phyloP scores from a whole-genome alignment of 2,888 invertebrate species.

The Xylota segnis region DNA sequence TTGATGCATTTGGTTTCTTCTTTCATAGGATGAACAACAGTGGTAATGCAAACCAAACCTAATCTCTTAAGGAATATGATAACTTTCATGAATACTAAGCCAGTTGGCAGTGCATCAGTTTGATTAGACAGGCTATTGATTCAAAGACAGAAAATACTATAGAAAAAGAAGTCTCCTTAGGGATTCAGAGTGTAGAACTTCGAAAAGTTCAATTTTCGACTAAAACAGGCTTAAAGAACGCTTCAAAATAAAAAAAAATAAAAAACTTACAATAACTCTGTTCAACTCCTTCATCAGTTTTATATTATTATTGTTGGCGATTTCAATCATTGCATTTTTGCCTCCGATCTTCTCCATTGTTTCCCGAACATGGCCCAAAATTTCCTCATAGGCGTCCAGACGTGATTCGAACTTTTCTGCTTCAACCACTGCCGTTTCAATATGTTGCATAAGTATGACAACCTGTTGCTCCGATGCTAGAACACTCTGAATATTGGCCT shows the following conservation, averaged over 20 bases:
- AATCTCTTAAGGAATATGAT: too few relatives aligned
- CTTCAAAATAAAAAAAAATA: neutral
- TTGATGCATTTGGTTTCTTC: too few relatives aligned
- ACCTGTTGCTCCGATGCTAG: slow-evolving; percentile 95
- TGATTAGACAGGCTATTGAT: too few relatives aligned
- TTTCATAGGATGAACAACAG: too few relatives aligned
- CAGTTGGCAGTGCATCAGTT: too few relatives aligned
- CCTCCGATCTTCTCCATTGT: slow-evolving; percentile 96
- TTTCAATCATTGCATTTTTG: slow-evolving; percentile 94
- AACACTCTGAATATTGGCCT: slow-evolving; percentile 95
- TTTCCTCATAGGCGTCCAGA: slow-evolving; percentile 92
- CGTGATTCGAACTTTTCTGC: slow-evolving; percentile 90
- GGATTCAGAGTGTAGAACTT: too few relatives aligned
- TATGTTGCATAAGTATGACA: slow-evolving; percentile 90
- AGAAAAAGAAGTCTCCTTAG: too few relatives aligned
- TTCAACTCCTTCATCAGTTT: slow-evolving; percentile 91
- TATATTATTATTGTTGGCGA: slow-evolving; percentile 94
- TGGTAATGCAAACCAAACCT: too few relatives aligned
- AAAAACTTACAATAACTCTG: slow-evolving; percentile 89
- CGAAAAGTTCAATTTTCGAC: too few relatives aligned
- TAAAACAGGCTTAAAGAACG: neutral
- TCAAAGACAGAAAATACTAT: too few relatives aligned
- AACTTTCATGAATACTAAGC: too few relatives aligned
- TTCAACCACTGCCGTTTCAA: slow-evolving; percentile 91
- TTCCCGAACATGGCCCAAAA: slow-evolving; percentile 92